Evolutionary conservation across 1,140 invertebrate genomes (phyloP).

Genomic region (Magallana gigas): DNA sequence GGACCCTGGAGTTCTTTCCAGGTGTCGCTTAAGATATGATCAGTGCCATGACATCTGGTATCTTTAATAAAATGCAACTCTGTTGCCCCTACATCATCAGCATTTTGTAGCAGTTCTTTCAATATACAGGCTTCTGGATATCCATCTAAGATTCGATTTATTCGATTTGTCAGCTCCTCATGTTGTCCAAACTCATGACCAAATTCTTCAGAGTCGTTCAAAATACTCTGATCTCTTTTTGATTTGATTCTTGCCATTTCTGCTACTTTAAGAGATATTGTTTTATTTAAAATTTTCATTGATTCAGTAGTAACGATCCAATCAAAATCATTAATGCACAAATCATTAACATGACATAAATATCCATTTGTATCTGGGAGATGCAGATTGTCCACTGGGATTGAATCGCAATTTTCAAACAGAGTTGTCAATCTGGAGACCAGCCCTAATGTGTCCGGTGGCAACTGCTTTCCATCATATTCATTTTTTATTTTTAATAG

Average conservation of each 20-base stretch:
- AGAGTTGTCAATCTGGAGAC: neutral
- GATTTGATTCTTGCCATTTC: constrained; percentile 60
- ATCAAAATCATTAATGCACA: constrained; percentile 62
- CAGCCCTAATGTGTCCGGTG: neutral
- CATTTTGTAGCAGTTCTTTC: constrained; percentile 78
- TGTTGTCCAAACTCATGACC: constrained; percentile 70
- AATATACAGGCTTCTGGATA: constrained; percentile 69
- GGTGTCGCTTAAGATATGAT: constrained; percentile 62
- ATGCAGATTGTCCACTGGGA: neutral
- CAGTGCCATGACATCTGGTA: constrained; percentile 1
- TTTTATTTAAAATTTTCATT: constrained; percentile 60
- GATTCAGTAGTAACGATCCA: constrained; percentile 34
- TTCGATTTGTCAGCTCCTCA: constrained; percentile 66
- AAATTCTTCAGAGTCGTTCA: neutral
- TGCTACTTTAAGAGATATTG: constrained; percentile 49
- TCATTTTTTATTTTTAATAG: neutral
- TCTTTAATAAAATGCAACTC: constrained; percentile 58
- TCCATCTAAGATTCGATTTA: constrained; percentile 65
- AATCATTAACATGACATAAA: constrained; percentile 31
- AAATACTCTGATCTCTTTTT: constrained; percentile 51
- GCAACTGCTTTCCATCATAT: neutral
- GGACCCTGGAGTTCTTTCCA: constrained; percentile 71
- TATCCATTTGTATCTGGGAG: constrained; percentile 20
- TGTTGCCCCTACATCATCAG: constrained; percentile 74
- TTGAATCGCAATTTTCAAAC: neutral